phyloP scores from a whole-genome alignment of 2,797 vertebrate species.

The Hippopotamyrus pictus region DNA sequence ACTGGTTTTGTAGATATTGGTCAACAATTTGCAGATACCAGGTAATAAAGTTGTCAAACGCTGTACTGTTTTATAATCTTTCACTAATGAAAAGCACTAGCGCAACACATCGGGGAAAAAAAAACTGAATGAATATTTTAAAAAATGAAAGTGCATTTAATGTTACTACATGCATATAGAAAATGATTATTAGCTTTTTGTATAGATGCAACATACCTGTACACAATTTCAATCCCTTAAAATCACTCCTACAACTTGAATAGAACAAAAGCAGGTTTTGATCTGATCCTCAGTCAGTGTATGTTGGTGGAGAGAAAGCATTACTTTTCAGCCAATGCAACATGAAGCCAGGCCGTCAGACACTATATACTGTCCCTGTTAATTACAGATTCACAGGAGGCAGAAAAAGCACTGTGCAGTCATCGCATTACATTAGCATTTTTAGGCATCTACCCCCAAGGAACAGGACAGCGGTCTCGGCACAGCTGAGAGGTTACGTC shows the following conservation, averaged over 20 bases:
- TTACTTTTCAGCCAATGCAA: background rate
- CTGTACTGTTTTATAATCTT: background rate
- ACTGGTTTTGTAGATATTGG: background rate
- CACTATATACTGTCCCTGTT: background rate
- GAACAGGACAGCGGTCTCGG: background rate
- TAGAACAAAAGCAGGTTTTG: background rate
- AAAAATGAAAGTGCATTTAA: background rate
- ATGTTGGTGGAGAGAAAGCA: background rate
- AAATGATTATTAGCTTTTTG: background rate
- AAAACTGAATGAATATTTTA: background rate
- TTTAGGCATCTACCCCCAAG: background rate
- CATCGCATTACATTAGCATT: slow-evolving; percentile 14
- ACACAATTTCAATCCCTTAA: background rate
- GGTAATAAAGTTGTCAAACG: background rate
- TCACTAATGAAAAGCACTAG: background rate
- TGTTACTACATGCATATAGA: background rate
- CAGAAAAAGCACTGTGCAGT: slow-evolving; percentile 15
- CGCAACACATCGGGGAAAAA: background rate
- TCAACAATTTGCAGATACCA: background rate
- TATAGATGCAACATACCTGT: background rate
- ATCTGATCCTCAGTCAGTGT: background rate
- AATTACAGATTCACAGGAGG: slow-evolving; percentile 9
- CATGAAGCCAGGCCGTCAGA: background rate
- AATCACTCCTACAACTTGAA: background rate
- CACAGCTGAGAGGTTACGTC: background rate